These are phyloP conservation scores for Solenopsis invicta DNA, from an alignment of 1,140 invertebrate genomes.

Conservation along the genomic window DNA sequence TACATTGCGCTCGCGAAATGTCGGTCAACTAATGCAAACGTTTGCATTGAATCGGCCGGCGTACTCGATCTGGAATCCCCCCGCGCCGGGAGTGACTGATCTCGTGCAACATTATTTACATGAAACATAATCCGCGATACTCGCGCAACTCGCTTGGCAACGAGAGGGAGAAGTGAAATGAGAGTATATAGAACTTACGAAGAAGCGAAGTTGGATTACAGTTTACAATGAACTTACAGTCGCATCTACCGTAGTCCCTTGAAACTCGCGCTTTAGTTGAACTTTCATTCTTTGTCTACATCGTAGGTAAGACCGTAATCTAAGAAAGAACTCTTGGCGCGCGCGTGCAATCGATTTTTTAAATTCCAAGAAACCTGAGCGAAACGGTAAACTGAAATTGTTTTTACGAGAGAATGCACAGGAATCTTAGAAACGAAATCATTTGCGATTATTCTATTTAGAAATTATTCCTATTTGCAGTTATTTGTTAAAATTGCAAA, in stretches of 20 bases:
- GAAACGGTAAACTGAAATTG: not conserved
- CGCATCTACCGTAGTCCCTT: not conserved
- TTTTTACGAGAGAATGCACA: not conserved
- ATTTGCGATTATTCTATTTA: not conserved
- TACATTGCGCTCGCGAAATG: not conserved
- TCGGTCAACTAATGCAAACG: slow-evolving; percentile 58
- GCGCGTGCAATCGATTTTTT: not conserved
- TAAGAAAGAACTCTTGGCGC: not conserved
- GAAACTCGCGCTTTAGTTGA: not conserved
- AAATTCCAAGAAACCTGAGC: not conserved
- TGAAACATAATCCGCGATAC: slow-evolving; percentile 66
- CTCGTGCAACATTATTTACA: slow-evolving; percentile 70
- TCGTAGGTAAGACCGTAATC: not conserved
- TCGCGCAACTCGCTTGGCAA: slow-evolving; percentile 24
- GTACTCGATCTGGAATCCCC: not conserved
- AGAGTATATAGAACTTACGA: not conserved
- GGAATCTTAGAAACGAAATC: not conserved
- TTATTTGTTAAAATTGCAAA: slow-evolving; percentile 11
- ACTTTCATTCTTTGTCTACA: not conserved
- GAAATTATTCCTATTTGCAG: not conserved
- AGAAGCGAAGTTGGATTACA: not conserved
- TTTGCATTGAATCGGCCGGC: slow-evolving; percentile 67
- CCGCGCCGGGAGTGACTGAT: slow-evolving; percentile 50
- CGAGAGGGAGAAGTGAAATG: slow-evolving; percentile 18
- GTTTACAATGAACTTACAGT: not conserved